Evolutionary conservation across 1,140 invertebrate genomes (phyloP), one percentile per base, ranked within the genome.

Genomic region (Orius insidiosus): DNA sequence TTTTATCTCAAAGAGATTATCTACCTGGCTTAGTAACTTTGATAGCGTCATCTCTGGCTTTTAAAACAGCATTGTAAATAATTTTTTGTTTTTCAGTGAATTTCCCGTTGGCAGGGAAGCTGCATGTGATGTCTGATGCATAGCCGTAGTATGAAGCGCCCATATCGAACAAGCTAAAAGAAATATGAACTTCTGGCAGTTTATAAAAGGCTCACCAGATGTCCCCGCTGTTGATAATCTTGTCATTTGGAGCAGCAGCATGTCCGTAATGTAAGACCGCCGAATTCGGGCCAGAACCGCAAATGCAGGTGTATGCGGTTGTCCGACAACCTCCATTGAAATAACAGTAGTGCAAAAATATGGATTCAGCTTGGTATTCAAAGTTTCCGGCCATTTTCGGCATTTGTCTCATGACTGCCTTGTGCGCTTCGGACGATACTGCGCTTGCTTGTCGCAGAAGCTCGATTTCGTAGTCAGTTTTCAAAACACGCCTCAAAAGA

Each of bases 141-240:
- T 97, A 98, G 40, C 95, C 92, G 59, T 80, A 90, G 61, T 98
- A 98, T 61, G 95, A 92, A 14, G 77, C 88, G 11, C 95, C 95
- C 93, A 98, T 97, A 62, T 98, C 94, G 66, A 96, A 95, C 1
- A 97, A 64, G 59, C 88, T 87, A 59, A 45, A 47, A 47, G 13
- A 16, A n/a, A 16, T 40, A 18, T 41, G 19, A 41, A 10, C 16
- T 47, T 13, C 5, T 37, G 7, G n/a, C 7, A 39, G 38, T 19
- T 13, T 45, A 45, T n/a, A 3, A 45, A 37, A 19, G n/a, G 56
- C 60, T 58, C 60, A 81, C 76, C 87, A 94, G 69, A 97, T 84
- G 54, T 96, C 92, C 1, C 88, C 88, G 59, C 88, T 71, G 6
- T 73, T 59, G 8, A 98, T 74, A 2, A 71, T 59, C 56, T 77